Conservation (phyloP, 1,140 invertebrate species). For the Aphaenogaster rudis region DNA sequence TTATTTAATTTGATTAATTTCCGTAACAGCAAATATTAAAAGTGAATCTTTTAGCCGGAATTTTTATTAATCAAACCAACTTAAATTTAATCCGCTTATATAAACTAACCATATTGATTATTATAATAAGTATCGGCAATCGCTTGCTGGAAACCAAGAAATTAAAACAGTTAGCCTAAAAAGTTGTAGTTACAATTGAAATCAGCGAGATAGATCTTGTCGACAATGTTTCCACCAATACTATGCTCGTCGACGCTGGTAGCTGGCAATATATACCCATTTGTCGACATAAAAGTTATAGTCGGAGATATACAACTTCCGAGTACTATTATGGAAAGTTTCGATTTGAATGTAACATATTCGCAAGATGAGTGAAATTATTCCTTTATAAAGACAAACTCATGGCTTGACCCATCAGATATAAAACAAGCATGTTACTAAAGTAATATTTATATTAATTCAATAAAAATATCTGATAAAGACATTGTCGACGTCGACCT, state of each 20-base stretch:
- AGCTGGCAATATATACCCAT: not conserved
- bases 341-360: not conserved
- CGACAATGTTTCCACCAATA: constrained; percentile 19
- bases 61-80: not conserved
- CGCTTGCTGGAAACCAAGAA: constrained; percentile 17
- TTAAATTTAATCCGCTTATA: constrained; percentile 6
- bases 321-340: not conserved
- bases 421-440: not conserved
- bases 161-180: constrained; percentile 33
- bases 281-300: not conserved
- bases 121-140: constrained; percentile 19
- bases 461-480: constrained; percentile 15
- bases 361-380: not conserved
- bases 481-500: constrained; percentile 23
- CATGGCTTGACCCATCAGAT: not conserved
- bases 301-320: not conserved
- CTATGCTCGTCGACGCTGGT: not conserved
- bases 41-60: not conserved
- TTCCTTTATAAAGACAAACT: not conserved
- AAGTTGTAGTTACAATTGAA: constrained; percentile 39
- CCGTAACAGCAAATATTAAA: constrained; percentile 23
- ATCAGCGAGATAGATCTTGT: not conserved
- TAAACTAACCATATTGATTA: constrained; percentile 10
- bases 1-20: constrained; percentile 13
- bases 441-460: not conserved